Evolutionary conservation across 2,888 invertebrate species (phyloP).

Genomic region (Caenorhabditis doughertyi): DNA sequence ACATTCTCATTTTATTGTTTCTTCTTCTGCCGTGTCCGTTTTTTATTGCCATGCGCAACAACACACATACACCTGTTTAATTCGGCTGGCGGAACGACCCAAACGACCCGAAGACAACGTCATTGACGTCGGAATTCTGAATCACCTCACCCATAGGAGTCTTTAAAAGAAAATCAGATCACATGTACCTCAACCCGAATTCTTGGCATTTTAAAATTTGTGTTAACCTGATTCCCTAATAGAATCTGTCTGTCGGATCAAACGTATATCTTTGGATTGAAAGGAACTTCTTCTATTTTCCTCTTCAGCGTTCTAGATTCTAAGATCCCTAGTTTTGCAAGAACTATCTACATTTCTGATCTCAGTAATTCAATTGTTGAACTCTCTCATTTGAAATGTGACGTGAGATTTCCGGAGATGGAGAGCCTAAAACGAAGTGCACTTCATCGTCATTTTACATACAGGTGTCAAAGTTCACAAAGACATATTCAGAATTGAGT

Average conservation of each 20-base stretch:
- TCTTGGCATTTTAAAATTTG: neutral
- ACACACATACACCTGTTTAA: slow-evolving; percentile 29
- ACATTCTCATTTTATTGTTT: slow-evolving; percentile 32
- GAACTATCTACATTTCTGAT: slow-evolving; percentile 15
- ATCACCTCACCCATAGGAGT: slow-evolving; percentile 2
- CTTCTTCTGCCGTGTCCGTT: slow-evolving; percentile 12
- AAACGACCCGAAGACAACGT: slow-evolving; percentile 38
- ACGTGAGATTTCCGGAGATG: slow-evolving; percentile 49
- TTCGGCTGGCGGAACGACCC: slow-evolving; percentile 8
- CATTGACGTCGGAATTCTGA: slow-evolving; percentile 39
- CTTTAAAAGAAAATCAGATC: slow-evolving; percentile 24
- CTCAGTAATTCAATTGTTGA: slow-evolving; percentile 27
- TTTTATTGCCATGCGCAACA: slow-evolving; percentile 50
- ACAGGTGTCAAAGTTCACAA: slow-evolving; percentile 52
- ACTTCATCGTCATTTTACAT: slow-evolving; percentile 34
- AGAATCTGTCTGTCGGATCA: neutral
- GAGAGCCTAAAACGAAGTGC: slow-evolving; percentile 30
- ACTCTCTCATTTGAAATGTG: slow-evolving; percentile 28
- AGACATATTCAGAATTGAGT: neutral
- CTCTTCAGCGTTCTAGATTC: neutral
- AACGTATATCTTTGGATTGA: neutral
- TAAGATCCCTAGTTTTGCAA: slow-evolving; percentile 2
- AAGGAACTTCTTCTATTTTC: neutral
- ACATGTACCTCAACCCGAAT: neutral
- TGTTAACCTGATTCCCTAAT: slow-evolving; percentile 10